A percentile compares a stretch with the other conserved stretches of the same genome.
Conservation (phyloP, 1,140 invertebrate genomes). For the Ceratitis capitata region DNA sequence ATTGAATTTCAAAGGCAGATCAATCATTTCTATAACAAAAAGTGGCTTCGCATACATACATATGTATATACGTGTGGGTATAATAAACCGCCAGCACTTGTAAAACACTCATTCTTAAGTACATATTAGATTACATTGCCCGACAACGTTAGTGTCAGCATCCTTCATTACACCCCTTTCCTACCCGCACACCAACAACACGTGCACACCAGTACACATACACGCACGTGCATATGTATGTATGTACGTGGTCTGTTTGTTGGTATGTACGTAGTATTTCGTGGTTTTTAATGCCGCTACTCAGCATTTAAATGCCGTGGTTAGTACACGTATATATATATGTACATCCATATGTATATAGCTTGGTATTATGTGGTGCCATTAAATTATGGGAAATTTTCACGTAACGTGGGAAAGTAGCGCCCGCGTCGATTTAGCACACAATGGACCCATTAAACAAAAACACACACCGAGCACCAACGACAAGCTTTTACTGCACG, state of each 20-base stretch:
- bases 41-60: neutral
- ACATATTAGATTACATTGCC: neutral
- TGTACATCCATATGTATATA: neutral
- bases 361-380: neutral
- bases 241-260: neutral
- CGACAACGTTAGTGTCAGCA: neutral
- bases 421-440: constrained; percentile 23
- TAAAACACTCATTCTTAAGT: neutral
- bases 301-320: too few relatives aligned
- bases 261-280: neutral
- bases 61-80: too few relatives aligned
- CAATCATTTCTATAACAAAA: neutral
- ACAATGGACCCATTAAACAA: constrained; percentile 14
- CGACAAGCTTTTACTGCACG: neutral
- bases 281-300: neutral
- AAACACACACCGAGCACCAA: neutral
- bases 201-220: neutral
- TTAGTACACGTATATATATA: neutral
- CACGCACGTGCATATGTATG: neutral
- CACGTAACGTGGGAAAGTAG: constrained; percentile 15
- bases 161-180: neutral
- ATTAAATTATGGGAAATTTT: constrained; percentile 24
- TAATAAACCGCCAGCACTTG: neutral
- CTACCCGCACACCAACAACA: constrained; percentile 13
- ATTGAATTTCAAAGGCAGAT: neutral